Percentiles rank a stretch among this genome's conserved stretches.
Evolutionary conservation across 2,797 vertebrate genomes (phyloP).

Genomic region (Alca torda): DNA sequence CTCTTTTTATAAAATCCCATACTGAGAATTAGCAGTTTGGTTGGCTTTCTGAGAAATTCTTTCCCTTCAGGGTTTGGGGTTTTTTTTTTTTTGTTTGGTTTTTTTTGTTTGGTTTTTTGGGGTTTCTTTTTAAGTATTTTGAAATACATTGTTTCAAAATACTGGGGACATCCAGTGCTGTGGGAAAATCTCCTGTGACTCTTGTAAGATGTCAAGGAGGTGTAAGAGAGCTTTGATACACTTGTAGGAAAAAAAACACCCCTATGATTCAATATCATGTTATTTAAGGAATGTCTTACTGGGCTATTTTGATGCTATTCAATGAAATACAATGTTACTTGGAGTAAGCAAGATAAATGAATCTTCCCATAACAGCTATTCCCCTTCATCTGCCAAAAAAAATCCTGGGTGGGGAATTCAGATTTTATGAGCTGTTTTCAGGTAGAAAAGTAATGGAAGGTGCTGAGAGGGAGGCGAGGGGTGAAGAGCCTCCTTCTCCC

Average conservation of each 20-base stretch:
- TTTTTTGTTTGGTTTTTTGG: too few relatives aligned
- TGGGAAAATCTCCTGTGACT: neutral
- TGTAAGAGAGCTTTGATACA: neutral
- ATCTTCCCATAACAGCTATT: neutral
- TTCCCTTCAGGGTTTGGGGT: neutral
- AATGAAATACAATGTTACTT: neutral
- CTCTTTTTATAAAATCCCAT: too few relatives aligned
- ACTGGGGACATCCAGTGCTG: neutral
- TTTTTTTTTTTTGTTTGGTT: too few relatives aligned
- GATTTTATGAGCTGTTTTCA: neutral
- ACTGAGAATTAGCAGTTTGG: neutral
- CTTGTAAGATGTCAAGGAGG: neutral
- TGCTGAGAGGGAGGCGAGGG: neutral
- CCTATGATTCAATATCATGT: neutral
- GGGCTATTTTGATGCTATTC: neutral
- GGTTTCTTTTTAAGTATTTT: neutral
- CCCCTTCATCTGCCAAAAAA: neutral
- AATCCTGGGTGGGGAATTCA: neutral
- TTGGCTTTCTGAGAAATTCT: neutral
- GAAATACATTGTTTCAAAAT: conserved; percentile 5
- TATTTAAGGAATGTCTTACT: neutral
- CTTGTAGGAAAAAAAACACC: accelerated
- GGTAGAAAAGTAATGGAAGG: neutral
- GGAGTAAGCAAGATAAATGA: neutral
- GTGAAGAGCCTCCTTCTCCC: neutral